These are phyloP conservation scores for Cacoxenus indagator DNA, from an alignment of 2,888 invertebrate species.

Conservation along the genomic window DNA sequence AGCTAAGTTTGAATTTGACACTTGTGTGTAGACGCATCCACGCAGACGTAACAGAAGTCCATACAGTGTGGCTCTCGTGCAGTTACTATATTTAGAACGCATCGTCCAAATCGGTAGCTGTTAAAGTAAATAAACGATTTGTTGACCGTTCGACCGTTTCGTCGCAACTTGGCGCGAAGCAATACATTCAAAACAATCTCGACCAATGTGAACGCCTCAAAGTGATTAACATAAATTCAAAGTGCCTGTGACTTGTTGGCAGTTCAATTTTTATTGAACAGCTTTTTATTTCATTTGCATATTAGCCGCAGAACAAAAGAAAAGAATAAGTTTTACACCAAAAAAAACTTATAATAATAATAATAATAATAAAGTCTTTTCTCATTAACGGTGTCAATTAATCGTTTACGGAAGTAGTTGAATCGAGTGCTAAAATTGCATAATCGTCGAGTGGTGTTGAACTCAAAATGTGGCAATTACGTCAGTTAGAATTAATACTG, in stretches of 20 bases:
- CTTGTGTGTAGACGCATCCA: no score
- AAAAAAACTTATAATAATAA: no score
- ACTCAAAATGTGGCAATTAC: conserved; percentile 57
- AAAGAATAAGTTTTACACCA: conserved; percentile 20
- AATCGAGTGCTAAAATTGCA: neutral
- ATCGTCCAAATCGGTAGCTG: neutral
- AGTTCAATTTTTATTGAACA: conserved; percentile 46
- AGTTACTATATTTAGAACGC: neutral
- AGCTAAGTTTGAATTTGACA: neutral
- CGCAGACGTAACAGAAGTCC: neutral
- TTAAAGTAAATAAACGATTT: conserved; percentile 13
- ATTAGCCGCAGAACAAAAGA: conserved; percentile 23
- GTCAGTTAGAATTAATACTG: conserved; percentile 59
- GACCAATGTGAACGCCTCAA: conserved; percentile 18
- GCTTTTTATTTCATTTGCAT: no score
- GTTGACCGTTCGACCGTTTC: neutral
- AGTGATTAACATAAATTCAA: conserved; percentile 29
- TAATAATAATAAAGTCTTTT: no score
- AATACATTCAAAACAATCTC: conserved; percentile 7
- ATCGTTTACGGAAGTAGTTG: conserved; percentile 1
- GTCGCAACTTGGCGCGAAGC: conserved; percentile 17
- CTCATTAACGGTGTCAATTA: neutral
- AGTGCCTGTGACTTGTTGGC: conserved; percentile 58
- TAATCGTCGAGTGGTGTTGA: conserved; percentile 1
- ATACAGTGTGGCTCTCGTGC: neutral